Evolutionary conservation across 2,113 vertebrate genomes (phyloP).

Genomic region (Actenoides lindsayi): DNA sequence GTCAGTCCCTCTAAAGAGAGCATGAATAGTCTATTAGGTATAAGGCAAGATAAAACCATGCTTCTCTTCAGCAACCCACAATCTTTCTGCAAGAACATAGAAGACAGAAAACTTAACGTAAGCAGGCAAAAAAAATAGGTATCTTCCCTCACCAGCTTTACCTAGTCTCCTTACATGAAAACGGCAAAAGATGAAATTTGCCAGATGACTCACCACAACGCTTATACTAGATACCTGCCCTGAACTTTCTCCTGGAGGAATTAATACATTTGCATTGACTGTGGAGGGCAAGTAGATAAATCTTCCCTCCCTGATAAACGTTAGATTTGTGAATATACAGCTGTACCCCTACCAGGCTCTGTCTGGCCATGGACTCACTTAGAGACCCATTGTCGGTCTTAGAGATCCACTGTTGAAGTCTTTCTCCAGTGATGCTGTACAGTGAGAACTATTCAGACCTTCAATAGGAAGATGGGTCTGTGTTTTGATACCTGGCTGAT

Average conservation of each 20-base stretch:
- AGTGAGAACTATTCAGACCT: neutral
- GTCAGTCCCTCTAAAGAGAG: neutral
- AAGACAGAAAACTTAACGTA: neutral
- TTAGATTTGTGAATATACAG: neutral
- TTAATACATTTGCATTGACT: neutral
- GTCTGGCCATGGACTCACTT: neutral
- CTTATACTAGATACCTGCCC: neutral
- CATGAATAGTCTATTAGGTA: neutral
- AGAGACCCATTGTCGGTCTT: neutral
- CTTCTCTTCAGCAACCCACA: neutral
- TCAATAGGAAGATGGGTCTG: accelerated
- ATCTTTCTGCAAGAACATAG: neutral
- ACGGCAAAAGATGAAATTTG: neutral
- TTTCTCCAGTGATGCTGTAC: neutral
- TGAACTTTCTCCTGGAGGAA: neutral
- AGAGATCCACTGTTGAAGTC: neutral
- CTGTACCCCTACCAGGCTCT: neutral
- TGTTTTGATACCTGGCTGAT: neutral
- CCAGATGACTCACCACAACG: neutral
- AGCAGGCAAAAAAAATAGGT: neutral
- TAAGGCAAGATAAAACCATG: neutral
- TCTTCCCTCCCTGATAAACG: neutral
- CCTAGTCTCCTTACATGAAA: neutral
- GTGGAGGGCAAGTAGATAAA: neutral
- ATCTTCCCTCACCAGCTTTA: neutral